Evolutionary conservation across 2,113 vertebrate species (phyloP).

Genomic region (Cebus imitator): DNA sequence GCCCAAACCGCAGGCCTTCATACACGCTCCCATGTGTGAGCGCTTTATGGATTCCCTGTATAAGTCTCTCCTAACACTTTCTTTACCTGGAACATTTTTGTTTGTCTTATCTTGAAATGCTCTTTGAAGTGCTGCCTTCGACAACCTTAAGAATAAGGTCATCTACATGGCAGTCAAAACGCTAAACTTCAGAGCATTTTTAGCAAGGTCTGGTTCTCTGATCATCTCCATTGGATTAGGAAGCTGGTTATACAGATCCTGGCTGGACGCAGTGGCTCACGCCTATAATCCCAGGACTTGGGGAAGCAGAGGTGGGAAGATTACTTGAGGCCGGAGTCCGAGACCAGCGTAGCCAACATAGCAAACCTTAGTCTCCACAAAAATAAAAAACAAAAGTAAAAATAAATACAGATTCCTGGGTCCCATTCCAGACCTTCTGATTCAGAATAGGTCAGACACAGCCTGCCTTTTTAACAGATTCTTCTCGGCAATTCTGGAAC

Average conservation of each 20-base stretch:
- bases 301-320: too few relatives aligned
- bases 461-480: background rate
- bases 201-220: background rate
- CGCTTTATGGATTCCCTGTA: background rate
- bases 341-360: too few relatives aligned
- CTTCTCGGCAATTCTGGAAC: background rate
- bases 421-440: background rate
- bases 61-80: background rate
- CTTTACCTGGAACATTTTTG: background rate
- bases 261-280: too few relatives aligned
- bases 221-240: background rate
- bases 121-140: background rate
- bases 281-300: too few relatives aligned
- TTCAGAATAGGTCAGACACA: background rate
- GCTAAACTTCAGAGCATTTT: too few relatives aligned
- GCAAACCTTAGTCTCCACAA: too few relatives aligned
- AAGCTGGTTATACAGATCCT: background rate
- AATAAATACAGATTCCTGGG: background rate
- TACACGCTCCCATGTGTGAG: background rate
- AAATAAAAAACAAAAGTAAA: too few relatives aligned
- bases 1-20: background rate
- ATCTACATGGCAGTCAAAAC: background rate
- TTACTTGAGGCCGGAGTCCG: too few relatives aligned
- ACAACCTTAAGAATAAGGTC: background rate
- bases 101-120: background rate